Conservation (phyloP, 2,888 invertebrate species). For the Pachycephus smyrnensis region DNA sequence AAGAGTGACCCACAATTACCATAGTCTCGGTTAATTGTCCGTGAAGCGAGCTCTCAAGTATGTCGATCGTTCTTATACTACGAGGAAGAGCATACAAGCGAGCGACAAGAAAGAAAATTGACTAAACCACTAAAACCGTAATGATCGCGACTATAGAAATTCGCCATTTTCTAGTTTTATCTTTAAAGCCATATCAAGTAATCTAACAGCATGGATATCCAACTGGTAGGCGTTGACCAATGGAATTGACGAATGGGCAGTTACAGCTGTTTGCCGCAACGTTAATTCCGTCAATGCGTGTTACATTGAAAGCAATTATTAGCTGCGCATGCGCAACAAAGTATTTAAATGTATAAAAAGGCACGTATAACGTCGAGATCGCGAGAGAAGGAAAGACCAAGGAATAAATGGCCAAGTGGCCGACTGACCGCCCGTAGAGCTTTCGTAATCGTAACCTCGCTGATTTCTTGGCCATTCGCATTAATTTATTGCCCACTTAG, state of each 20-base stretch:
- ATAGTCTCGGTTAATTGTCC: not conserved
- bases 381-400: not conserved
- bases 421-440: slow-evolving; percentile 1
- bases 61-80: not conserved
- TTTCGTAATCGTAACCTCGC: not conserved
- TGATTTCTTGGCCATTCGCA: not conserved
- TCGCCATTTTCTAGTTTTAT: not conserved
- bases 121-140: not conserved
- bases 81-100: not conserved
- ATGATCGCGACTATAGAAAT: not conserved
- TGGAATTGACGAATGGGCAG: not conserved
- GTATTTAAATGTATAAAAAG: not conserved
- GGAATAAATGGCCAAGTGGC: not conserved
- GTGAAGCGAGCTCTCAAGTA: not conserved
- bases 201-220: not conserved
- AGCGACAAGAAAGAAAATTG: not conserved
- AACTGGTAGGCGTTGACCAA: not conserved
- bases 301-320: not conserved
- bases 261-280: not conserved
- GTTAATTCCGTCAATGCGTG: not conserved
- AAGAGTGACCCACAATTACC: slow-evolving; percentile 2
- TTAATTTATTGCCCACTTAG: not conserved
- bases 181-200: not conserved
- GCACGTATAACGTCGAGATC: not conserved
- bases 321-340: not conserved